Conservation (phyloP, 2,797 vertebrate genomes). For the Perodicticus potto region DNA sequence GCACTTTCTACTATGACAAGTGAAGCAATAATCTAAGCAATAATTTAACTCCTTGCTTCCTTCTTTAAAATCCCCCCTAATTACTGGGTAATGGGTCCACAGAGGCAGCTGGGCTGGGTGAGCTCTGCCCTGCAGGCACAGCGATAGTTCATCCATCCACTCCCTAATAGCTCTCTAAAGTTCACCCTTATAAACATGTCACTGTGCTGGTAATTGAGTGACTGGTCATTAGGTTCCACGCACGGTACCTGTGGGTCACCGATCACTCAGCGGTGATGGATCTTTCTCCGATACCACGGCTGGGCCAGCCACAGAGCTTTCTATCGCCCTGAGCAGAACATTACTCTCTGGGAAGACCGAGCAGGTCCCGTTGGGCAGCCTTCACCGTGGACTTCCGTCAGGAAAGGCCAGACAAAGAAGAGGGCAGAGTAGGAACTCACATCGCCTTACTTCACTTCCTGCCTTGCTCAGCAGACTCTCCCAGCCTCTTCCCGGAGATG, state of each 20-base stretch:
- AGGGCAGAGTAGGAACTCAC: background rate
- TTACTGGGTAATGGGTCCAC: constrained; percentile 96
- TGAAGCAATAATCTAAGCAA: constrained; percentile 90
- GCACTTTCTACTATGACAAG: constrained; percentile 87
- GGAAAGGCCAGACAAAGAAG: constrained; percentile 4
- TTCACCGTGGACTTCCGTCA: background rate
- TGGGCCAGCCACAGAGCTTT: constrained; percentile 83
- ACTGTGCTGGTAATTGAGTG: constrained; percentile 94
- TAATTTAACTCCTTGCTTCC: constrained; percentile 99
- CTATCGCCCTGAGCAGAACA: constrained; percentile 76
- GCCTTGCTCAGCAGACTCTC: background rate
- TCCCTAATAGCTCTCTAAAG: constrained; percentile 96
- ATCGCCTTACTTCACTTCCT: background rate
- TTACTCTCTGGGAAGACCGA: background rate
- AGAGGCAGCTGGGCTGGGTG: constrained; percentile 92
- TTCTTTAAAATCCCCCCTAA: constrained; percentile 95
- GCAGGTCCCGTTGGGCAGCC: background rate
- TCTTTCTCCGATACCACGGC: constrained; percentile 92
- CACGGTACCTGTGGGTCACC: constrained; percentile 93
- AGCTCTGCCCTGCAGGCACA: constrained; percentile 91
- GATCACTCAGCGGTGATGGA: constrained; percentile 94
- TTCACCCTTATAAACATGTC: constrained; percentile 99
- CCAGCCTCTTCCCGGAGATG: background rate
- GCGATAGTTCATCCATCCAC: constrained; percentile 92
- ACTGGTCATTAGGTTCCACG: constrained; percentile 94